phyloP scores from a whole-genome alignment of 2,113 vertebrate species.

The Notothenia coriiceps region DNA sequence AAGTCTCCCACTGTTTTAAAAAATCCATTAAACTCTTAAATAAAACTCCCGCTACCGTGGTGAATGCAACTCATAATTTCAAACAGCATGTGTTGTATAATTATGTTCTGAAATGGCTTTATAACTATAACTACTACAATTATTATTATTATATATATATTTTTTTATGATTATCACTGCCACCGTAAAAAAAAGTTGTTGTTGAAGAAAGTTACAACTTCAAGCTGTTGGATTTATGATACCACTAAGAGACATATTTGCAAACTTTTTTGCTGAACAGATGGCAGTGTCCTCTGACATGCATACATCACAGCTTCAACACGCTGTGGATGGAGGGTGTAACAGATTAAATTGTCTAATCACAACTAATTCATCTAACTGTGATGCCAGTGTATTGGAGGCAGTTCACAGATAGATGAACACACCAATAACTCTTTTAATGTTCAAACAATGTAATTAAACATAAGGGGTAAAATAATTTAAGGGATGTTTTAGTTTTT shows the following conservation, averaged over 20 bases:
- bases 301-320: not conserved
- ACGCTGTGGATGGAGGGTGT: not conserved
- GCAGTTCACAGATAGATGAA: no score
- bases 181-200: not conserved
- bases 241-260: not conserved
- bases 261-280: not conserved
- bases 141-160: not conserved
- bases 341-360: not conserved
- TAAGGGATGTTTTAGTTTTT: not conserved
- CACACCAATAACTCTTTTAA: not conserved
- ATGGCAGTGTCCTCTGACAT: not conserved
- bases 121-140: not conserved
- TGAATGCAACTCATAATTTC: not conserved
- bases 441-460: not conserved
- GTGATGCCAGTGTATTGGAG: not conserved
- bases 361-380: not conserved
- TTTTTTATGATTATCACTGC: not conserved
- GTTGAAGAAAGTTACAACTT: not conserved
- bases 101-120: not conserved
- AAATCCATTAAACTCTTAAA: conserved; percentile 18
- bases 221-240: conserved; percentile 12
- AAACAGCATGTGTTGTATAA: not conserved
- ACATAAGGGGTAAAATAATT: not conserved
- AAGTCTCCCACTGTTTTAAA: conserved; percentile 1
- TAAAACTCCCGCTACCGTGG: not conserved